Evolutionary conservation across 2,113 vertebrate genomes (phyloP).

Genomic region (Trachemys scripta): DNA sequence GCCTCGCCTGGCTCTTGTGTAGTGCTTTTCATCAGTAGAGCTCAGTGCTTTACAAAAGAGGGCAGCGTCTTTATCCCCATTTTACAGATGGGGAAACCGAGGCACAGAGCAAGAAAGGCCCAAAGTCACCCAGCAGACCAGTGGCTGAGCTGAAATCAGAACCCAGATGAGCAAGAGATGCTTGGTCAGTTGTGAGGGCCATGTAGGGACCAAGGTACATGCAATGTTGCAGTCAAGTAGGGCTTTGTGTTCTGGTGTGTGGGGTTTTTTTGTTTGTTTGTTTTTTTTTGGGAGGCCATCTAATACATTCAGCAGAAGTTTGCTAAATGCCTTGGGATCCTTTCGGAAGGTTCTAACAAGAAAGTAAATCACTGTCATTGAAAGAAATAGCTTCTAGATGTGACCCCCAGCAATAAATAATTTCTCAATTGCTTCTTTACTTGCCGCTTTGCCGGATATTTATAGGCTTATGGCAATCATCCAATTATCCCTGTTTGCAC

Average conservation of each 20-base stretch:
- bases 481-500: neutral
- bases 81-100: neutral
- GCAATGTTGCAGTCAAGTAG: neutral
- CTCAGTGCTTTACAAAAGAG: neutral
- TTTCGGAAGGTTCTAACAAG: neutral
- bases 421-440: neutral
- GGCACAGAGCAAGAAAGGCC: too few relatives aligned
- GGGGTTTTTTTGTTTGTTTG: neutral
- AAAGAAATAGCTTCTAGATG: neutral
- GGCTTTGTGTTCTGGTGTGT: too few relatives aligned
- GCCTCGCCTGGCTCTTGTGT: fast-evolving
- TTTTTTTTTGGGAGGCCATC: fast-evolving
- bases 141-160: neutral
- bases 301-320: fast-evolving
- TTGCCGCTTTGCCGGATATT: neutral
- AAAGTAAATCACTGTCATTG: neutral
- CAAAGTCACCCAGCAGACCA: too few relatives aligned
- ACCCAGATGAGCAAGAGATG: neutral
- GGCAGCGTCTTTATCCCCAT: neutral
- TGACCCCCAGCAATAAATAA: fast-evolving
- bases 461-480: neutral
- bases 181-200: neutral
- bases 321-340: neutral
- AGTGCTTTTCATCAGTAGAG: neutral
- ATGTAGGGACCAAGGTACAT: neutral